phyloP scores from a whole-genome alignment of 2,797 vertebrate genomes.

The Heteromormyrus szaboi region DNA sequence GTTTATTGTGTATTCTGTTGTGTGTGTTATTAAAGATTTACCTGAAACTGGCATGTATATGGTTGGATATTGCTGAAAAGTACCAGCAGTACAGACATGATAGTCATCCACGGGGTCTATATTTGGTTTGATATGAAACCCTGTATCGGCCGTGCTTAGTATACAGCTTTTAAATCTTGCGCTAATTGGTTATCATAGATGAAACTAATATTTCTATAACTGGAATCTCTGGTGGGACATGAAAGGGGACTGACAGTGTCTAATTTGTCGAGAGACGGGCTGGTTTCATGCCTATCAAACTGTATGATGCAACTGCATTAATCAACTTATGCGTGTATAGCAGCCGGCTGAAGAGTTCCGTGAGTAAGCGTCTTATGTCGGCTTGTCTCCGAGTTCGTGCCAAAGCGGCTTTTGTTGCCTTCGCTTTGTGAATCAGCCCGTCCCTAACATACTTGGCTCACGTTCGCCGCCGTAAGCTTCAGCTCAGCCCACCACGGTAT shows the following conservation, averaged over 20 bases:
- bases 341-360: neutral
- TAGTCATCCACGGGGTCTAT: neutral
- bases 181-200: neutral
- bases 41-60: neutral
- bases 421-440: neutral
- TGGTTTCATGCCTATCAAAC: neutral
- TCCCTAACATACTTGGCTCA: neutral
- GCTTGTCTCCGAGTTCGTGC: neutral
- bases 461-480: neutral
- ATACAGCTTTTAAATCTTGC: neutral
- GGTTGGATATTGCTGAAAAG: neutral
- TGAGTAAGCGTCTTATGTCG: neutral
- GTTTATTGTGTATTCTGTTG: neutral
- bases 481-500: neutral
- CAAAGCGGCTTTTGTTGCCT: neutral
- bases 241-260: neutral
- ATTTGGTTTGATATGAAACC: neutral
- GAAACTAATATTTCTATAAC: neutral
- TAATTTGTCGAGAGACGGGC: neutral
- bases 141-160: neutral
- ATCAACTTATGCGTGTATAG: neutral
- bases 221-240: neutral
- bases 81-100: neutral
- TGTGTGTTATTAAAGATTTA: neutral
- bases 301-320: neutral